Base-by-base conservation (phyloP, 2,113 vertebrate species). In the Neopipo cinnamomea region DNA sequence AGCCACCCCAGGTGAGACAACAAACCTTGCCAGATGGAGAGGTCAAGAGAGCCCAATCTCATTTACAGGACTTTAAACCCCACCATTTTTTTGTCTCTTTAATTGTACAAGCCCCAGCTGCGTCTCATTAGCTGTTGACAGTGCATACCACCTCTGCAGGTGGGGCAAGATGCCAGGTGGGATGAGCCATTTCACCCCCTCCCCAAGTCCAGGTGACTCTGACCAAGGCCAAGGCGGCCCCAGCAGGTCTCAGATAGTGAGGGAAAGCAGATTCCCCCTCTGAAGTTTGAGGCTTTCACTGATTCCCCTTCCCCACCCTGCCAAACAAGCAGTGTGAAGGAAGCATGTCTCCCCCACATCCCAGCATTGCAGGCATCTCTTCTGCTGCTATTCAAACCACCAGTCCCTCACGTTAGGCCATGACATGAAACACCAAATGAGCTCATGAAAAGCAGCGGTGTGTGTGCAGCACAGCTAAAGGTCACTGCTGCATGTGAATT, bases 401-500 rank as follows among this genome's bases (percentile, higher is more conserved):
- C 59, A 74, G 42, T 17, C 71, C 47, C 61, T 50, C 2, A 0
- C 44, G 74, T 44, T 23, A 90, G 55, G 79, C 88, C 85, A 56
- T 14, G 7, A 28, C 37, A 42, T 53, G 88, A 75, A 92, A 81
- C 71, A 52, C 20, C 61, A 86, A 86, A 91, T 75, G 56, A 90
- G 67, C 94, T 17, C 63, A 78, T 56, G 65, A 88, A 93, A 88
- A 95, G 72, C 78, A 96, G 91, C 17, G 9, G 59, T 30, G n/a
- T 74, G 85, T 14, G 2, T 37, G 65, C 68, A 91, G 76, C 68
- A 71, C 65, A 94, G 90, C 68, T 95, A 96, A 97, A 97, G 95
- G 96, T 97, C 95, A 96, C 79, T 5, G 35, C 93, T 90, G 90
- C 85, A 56, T 95, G 88, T 41, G 90, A 96, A 97, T 93, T 92